These are phyloP conservation scores for Drosophila hydei DNA, from an alignment of 1,140 invertebrate genomes.

Conservation along the genomic window DNA sequence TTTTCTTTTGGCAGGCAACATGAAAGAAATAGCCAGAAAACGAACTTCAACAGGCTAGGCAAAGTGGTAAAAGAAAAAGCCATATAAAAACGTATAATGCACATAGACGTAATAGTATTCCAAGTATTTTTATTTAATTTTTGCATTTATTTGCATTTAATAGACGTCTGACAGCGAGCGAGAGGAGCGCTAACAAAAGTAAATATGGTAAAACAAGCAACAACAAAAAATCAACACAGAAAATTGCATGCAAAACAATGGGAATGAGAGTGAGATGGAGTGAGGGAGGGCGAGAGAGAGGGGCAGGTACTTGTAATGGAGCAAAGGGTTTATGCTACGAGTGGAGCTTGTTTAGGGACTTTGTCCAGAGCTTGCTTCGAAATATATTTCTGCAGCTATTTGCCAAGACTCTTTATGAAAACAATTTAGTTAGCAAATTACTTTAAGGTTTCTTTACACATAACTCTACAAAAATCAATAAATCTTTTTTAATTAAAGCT, in stretches of 20 bases:
- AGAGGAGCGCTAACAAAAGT: conserved; percentile 28
- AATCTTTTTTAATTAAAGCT: background rate
- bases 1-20: conserved; percentile 51
- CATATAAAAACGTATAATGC: conserved; percentile 64
- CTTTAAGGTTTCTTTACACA: background rate
- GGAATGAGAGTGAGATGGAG: background rate
- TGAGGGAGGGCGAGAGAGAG: background rate
- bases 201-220: conserved; percentile 36
- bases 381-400: too few relatives aligned
- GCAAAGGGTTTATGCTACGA: background rate
- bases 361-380: too few relatives aligned
- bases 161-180: conserved; percentile 35
- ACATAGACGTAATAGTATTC: conserved; percentile 62
- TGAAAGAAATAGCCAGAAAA: conserved; percentile 70
- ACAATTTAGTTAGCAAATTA: background rate
- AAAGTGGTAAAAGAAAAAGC: conserved; percentile 30
- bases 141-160: conserved; percentile 78
- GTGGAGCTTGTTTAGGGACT: too few relatives aligned
- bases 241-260: conserved; percentile 58
- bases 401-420: background rate
- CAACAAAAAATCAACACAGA: conserved; percentile 42
- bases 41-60: conserved; percentile 32
- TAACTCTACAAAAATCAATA: background rate
- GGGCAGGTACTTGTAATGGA: background rate
- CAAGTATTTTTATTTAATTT: conserved; percentile 78